These are phyloP conservation scores for Agapostemon virescens DNA, from an alignment of 2,888 invertebrate genomes.

Conservation along the genomic window DNA sequence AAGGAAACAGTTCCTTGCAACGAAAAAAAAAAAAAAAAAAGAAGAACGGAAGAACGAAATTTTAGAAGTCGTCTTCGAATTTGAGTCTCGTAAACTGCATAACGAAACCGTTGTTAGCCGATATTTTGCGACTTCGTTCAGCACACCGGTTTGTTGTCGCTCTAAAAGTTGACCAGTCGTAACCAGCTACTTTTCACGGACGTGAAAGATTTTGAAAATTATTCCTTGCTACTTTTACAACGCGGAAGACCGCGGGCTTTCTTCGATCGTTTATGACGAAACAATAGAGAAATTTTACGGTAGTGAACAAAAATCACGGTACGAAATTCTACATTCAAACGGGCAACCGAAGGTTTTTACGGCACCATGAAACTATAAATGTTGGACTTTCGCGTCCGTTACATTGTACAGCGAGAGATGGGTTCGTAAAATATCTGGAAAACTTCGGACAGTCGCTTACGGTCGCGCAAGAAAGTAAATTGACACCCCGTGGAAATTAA, in stretches of 20 bases:
- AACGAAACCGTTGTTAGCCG: slow-evolving; percentile 4
- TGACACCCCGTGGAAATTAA: too few species aligned
- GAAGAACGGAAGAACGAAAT: neutral
- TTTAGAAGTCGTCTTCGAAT: slow-evolving; percentile 29
- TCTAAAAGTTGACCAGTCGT: slow-evolving; percentile 6
- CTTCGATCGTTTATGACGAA: neutral
- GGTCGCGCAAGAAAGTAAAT: too few species aligned
- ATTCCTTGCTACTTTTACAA: neutral
- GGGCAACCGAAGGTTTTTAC: too few species aligned
- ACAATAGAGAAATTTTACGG: neutral
- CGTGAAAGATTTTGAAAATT: neutral
- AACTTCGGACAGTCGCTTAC: too few species aligned
- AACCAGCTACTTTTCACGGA: neutral
- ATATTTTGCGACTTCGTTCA: slow-evolving; percentile 1
- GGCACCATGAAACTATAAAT: too few species aligned
- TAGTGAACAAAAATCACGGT: too few species aligned
- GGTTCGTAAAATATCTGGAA: too few species aligned
- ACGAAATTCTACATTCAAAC: too few species aligned
- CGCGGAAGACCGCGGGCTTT: neutral
- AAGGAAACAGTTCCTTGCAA: neutral
- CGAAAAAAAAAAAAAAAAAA: slow-evolving; percentile 9
- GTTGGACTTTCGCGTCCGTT: too few species aligned
- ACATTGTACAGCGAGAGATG: too few species aligned
- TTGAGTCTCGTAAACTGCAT: slow-evolving; percentile 16
- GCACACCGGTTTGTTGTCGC: neutral